Percentiles rank a stretch among this genome's conserved stretches.
These are phyloP conservation scores for Nyctibius bracteatus DNA, from an alignment of 2,113 vertebrate species.

Conservation along the genomic window DNA sequence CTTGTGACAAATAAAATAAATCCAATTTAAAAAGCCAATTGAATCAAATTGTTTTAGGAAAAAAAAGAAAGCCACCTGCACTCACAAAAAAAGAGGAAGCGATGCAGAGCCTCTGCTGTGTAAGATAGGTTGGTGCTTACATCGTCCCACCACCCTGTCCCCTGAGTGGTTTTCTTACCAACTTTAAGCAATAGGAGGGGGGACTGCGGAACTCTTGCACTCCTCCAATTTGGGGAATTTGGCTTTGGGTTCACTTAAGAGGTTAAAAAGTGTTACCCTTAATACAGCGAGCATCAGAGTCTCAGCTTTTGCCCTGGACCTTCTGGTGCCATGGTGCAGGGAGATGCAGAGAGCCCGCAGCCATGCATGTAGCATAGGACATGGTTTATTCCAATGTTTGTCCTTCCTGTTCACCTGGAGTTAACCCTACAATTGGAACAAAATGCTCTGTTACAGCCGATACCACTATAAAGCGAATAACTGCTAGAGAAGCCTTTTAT, in stretches of 20 bases:
- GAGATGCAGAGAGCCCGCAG: background rate
- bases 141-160: background rate
- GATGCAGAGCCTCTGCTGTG: background rate
- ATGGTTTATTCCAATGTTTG: background rate
- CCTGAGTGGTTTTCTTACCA: background rate
- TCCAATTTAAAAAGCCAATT: background rate
- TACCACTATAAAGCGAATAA: background rate
- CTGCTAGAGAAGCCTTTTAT: background rate
- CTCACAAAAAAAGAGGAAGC: background rate
- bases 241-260: background rate
- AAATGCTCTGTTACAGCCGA: background rate
- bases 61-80: background rate
- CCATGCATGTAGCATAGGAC: rapidly evolving
- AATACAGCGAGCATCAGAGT: background rate
- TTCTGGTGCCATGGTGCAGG: background rate
- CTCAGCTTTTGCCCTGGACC: background rate
- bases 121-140: background rate
- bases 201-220: background rate
- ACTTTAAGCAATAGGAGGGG: background rate
- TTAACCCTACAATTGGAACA: background rate
- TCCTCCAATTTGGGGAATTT: background rate
- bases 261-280: background rate
- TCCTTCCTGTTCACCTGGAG: background rate
- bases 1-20: background rate
- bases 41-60: background rate